Base-by-base conservation (phyloP, 2,113 vertebrate species). In the Urocolius indicus region DNA sequence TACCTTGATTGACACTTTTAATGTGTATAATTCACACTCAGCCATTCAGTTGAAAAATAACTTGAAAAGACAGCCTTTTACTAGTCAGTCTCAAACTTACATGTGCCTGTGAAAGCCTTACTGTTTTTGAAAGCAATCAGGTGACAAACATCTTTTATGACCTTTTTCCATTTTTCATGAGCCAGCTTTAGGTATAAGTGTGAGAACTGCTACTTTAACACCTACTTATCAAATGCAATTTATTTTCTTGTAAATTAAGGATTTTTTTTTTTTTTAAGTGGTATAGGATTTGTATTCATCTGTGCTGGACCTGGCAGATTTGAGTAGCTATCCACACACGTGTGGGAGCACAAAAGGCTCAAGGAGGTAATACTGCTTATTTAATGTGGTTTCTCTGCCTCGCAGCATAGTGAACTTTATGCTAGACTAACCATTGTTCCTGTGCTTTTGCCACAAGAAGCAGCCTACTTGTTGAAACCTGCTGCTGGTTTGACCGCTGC, bases 401-500 rank as follows among this genome's bases (percentile, higher is more conserved):
- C n/a, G 63, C 55, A 34, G 3, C 12, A 59, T 21, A 43, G 6
- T 1, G 1, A 4, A 1, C 13, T 66, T 78, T 38, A 20, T 34
- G 8, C 34, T 26, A 24, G 57, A 29, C 21, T 11, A 75, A 22
- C 22, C 52, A 30, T 34, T 80, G n/a, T 72, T n/a, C 36, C 49
- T 72, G 36, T 84, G 15, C 48, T 74, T 89, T 71, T 91, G 80
- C 29, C 21, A 22, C 23, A 59, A 43, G 45, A 29, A 71, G n/a
- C 24, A 51, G 24, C 22, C 7, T 17, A 11, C 4, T 7, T 78
- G 61, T 48, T 78, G 52, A 90, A 84, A 74, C 46, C 2, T 1
- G 62, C 45, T 43, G 34, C 41, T 0, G 4, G 0, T 68, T 68
- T 52, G 55, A 63, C 27, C 0, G 1, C 30, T 45, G 0, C 41